These are phyloP conservation scores for Saguinus midas DNA, from an alignment of 2,113 vertebrate genomes.

Conservation along the genomic window DNA sequence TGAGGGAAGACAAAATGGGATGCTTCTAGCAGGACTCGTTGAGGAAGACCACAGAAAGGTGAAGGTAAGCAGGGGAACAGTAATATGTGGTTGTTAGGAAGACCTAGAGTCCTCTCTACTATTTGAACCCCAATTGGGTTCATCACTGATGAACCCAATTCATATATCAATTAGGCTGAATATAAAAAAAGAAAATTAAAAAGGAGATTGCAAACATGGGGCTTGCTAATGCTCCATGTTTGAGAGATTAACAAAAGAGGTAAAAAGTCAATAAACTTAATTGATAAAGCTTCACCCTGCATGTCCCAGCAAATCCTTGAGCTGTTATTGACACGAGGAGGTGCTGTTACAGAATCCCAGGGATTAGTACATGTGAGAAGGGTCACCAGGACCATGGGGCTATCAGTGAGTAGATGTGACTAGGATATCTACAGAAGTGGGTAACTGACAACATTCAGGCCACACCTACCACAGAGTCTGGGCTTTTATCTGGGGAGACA, in stretches of 20 bases:
- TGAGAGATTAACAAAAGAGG: not conserved
- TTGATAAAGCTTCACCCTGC: not conserved
- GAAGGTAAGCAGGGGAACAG: not conserved
- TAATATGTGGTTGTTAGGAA: not conserved
- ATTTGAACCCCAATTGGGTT: not conserved
- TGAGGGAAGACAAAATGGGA: not conserved
- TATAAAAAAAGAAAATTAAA: not conserved
- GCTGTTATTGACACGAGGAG: not conserved
- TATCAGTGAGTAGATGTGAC: not conserved
- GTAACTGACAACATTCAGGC: not conserved
- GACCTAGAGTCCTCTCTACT: not conserved
- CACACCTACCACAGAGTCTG: not conserved
- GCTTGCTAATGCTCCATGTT: not conserved
- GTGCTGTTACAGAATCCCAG: not conserved
- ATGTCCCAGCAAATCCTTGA: not conserved
- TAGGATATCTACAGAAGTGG: not conserved
- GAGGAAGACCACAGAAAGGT: not conserved
- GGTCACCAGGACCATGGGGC: not conserved
- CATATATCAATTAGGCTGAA: not conserved
- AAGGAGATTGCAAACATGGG: not conserved
- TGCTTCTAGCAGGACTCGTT: not conserved
- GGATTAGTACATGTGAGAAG: not conserved
- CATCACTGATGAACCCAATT: not conserved
- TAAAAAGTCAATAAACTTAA: not conserved
- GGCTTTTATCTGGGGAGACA: not conserved